A percentile compares a stretch with the other conserved stretches of the same genome.
Conservation (phyloP, 1,140 invertebrate species). For the Sycophaga agraensis region DNA sequence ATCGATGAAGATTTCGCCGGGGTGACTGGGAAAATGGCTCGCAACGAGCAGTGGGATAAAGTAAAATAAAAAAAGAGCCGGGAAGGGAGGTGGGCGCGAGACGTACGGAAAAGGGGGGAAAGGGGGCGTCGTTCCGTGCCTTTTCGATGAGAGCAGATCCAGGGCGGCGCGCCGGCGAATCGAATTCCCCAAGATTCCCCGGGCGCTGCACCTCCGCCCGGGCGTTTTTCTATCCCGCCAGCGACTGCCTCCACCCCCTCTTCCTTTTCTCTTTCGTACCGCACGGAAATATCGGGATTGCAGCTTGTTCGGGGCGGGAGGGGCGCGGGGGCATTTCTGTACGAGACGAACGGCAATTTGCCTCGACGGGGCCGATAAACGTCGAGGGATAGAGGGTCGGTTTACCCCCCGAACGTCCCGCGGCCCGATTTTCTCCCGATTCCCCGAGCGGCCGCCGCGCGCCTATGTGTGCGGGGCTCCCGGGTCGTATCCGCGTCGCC, state of each 20-base stretch:
- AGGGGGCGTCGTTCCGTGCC: too few species aligned
- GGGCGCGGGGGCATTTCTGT: slow-evolving; percentile 1
- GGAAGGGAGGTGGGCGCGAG: too few species aligned
- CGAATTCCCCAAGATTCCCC: slow-evolving; percentile 17
- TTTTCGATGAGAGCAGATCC: too few species aligned
- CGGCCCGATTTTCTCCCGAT: background rate
- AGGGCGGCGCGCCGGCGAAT: too few species aligned
- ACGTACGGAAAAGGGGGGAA: too few species aligned
- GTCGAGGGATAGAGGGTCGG: slow-evolving; percentile 10
- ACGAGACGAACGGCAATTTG: slow-evolving; percentile 34
- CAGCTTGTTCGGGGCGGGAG: background rate
- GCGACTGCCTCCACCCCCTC: background rate
- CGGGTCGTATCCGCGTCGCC: slow-evolving; percentile 79
- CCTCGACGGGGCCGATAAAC: slow-evolving; percentile 23
- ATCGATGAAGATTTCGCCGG: too few species aligned
- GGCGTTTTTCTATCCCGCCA: background rate
- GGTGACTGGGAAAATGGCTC: too few species aligned
- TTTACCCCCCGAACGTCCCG: slow-evolving; percentile 6
- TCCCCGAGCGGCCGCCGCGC: background rate
- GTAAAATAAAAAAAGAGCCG: too few species aligned
- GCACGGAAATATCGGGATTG: background rate
- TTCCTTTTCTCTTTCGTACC: background rate
- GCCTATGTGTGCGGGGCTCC: slow-evolving; percentile 20
- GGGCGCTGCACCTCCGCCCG: background rate
- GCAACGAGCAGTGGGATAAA: too few species aligned